phyloP scores from a whole-genome alignment of 2,888 invertebrate genomes.

The Choristoneura rosaceana region DNA sequence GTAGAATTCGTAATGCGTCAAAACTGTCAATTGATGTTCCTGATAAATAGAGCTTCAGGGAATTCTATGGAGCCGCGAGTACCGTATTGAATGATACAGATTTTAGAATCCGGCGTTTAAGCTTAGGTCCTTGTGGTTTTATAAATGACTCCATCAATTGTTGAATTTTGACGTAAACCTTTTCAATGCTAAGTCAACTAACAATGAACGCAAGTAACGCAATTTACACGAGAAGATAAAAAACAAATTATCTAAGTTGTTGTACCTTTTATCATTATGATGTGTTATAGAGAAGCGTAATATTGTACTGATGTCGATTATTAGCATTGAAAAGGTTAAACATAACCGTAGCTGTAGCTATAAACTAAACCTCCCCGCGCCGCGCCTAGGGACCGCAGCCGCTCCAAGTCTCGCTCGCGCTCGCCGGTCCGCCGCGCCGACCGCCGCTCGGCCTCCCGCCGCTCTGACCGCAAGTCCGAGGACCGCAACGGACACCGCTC shows the following conservation, averaged over 20 bases:
- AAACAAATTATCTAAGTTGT: too few species aligned
- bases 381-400: slow-evolving; percentile 73
- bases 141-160: not conserved
- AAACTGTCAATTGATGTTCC: slow-evolving; percentile 4
- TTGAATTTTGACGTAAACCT: not conserved
- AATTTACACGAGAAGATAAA: not conserved
- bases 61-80: not conserved
- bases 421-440: slow-evolving; percentile 63
- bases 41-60: not conserved
- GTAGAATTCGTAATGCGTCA: slow-evolving; percentile 41
- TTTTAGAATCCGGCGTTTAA: not conserved
- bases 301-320: not conserved
- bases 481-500: slow-evolving; percentile 52
- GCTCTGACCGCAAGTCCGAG: slow-evolving; percentile 52
- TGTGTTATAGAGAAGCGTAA: not conserved
- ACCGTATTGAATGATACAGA: too few species aligned
- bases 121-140: not conserved
- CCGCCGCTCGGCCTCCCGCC: slow-evolving; percentile 61
- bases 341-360: slow-evolving; percentile 31
- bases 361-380: slow-evolving; percentile 26
- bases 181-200: not conserved
- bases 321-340: slow-evolving; percentile 43
- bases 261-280: not conserved
- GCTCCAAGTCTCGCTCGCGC: slow-evolving; percentile 68
- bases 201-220: not conserved